These are phyloP conservation scores for Torymus texanus DNA, from an alignment of 2,888 invertebrate species.

Conservation along the genomic window DNA sequence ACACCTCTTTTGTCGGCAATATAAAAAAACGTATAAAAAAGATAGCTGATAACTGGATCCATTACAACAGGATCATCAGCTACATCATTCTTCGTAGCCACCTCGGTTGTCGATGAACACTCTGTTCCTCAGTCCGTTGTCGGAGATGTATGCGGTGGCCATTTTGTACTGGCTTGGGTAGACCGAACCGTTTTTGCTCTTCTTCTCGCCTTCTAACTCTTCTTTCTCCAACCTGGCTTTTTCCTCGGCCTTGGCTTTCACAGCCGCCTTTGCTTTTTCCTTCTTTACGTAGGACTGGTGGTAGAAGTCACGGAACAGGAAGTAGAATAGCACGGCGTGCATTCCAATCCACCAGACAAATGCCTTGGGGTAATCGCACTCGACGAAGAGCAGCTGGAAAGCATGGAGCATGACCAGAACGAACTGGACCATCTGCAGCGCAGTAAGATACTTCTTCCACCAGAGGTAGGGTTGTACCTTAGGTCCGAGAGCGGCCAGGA, in stretches of 20 bases:
- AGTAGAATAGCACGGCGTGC: conserved; percentile 94
- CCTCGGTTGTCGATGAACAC: conserved; percentile 75
- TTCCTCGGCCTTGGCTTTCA: not conserved
- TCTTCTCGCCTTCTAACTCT: conserved; percentile 24
- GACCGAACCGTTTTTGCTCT: conserved; percentile 67
- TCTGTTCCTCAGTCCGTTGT: conserved; percentile 75
- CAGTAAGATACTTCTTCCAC: conserved; percentile 97
- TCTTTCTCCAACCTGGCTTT: not conserved
- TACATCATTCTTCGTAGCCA: conserved; percentile 37
- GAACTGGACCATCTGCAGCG: conserved; percentile 95
- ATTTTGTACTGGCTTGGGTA: conserved; percentile 74
- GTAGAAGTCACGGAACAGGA: conserved; percentile 95
- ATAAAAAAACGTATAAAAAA: not conserved
- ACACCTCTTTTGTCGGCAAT: not conserved
- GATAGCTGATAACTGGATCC: too few species aligned
- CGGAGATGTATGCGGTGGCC: conserved; percentile 77
- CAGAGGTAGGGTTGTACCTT: conserved; percentile 90
- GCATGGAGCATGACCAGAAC: conserved; percentile 91
- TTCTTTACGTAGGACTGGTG: conserved; percentile 81
- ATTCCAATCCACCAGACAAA: conserved; percentile 94
- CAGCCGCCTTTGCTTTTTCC: conserved; percentile 48
- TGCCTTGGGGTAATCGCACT: conserved; percentile 92
- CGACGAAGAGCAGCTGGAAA: conserved; percentile 90
- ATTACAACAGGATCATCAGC: not conserved
- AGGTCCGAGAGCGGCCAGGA: conserved; percentile 93